Conservation (phyloP, 1,140 invertebrate genomes). For the Laupala kohalensis region DNA sequence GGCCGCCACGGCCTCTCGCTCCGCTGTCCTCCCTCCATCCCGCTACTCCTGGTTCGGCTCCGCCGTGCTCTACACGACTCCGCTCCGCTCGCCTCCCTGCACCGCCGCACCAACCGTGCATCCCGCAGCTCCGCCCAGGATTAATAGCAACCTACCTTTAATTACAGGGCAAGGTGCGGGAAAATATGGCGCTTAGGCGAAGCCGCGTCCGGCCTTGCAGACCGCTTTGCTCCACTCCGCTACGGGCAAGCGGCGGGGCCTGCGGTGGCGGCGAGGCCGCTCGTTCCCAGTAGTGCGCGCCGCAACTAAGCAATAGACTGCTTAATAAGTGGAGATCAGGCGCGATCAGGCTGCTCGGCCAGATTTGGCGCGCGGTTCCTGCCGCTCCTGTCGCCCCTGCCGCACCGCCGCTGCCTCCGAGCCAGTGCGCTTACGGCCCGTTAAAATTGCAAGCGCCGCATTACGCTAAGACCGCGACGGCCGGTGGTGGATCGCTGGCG, state of each 20-base stretch:
- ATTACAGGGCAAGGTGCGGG: conserved; percentile 6
- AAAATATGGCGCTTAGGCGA: neutral
- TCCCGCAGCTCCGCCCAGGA: neutral
- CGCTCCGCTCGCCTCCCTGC: neutral
- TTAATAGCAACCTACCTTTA: conserved; percentile 3
- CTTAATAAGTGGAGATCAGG: neutral
- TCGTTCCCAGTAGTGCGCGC: neutral
- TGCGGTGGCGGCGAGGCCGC: too few species aligned
- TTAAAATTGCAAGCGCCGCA: neutral
- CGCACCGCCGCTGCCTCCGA: neutral
- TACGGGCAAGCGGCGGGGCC: too few species aligned
- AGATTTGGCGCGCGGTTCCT: neutral
- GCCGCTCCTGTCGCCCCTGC: neutral
- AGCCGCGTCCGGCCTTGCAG: neutral
- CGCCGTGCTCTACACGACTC: neutral
- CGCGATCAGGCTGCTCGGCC: neutral
- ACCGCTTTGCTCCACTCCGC: neutral
- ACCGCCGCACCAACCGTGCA: neutral
- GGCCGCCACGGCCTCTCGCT: neutral
- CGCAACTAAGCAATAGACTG: neutral
- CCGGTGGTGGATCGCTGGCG: neutral
- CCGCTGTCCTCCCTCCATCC: neutral
- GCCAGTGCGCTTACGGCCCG: neutral
- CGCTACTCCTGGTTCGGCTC: too few species aligned
- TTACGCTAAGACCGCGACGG: neutral